phyloP scores from a whole-genome alignment of 1,140 invertebrate species.

The Diachasmimorpha longicaudata region DNA sequence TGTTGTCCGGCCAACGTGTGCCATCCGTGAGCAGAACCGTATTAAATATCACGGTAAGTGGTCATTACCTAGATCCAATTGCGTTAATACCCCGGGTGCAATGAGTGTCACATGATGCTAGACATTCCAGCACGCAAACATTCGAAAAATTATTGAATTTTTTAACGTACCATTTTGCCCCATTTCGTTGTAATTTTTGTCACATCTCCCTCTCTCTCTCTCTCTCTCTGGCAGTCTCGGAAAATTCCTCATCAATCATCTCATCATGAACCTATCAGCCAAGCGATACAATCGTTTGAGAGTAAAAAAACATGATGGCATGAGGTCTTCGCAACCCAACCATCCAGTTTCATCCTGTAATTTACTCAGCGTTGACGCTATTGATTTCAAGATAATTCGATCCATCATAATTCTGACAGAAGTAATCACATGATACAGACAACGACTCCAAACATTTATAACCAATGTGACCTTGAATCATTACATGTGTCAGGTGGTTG shows the following conservation, averaged over 20 bases:
- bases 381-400: conserved; percentile 8
- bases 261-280: too few species aligned
- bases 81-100: conserved; percentile 28
- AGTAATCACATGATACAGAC: not conserved
- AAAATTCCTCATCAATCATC: too few species aligned
- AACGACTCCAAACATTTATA: not conserved
- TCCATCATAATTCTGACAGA: not conserved
- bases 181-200: too few species aligned
- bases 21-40: conserved; percentile 16
- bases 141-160: not conserved
- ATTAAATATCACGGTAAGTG: conserved; percentile 37
- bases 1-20: conserved; percentile 22
- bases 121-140: conserved; percentile 36
- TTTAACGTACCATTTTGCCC: not conserved
- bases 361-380: not conserved
- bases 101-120: conserved; percentile 27
- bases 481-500: conserved; percentile 24
- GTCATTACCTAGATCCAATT: conserved; percentile 40
- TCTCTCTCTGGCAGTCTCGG: too few species aligned
- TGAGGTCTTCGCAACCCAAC: too few species aligned
- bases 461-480: conserved; percentile 10
- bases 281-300: too few species aligned
- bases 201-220: too few species aligned
- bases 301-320: too few species aligned
- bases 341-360: not conserved